These are phyloP conservation scores for Eretmocerus hayati DNA, from an alignment of 2,888 invertebrate species.

Conservation along the genomic window DNA sequence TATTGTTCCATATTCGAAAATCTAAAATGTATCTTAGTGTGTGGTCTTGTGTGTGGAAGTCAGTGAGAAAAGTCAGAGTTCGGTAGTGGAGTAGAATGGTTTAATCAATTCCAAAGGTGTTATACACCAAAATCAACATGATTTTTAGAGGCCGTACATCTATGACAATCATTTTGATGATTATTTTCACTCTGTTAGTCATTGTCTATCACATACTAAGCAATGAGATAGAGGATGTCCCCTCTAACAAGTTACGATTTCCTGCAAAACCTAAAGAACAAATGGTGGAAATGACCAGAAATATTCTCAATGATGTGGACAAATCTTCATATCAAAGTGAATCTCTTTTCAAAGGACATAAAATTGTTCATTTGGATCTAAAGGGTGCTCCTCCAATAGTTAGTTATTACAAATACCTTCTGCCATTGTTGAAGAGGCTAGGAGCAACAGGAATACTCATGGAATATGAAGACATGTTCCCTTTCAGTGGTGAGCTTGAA, in stretches of 20 bases:
- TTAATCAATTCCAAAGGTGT: too few species aligned
- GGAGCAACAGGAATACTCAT: constrained; percentile 74
- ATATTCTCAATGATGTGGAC: constrained; percentile 16
- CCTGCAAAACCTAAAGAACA: not conserved
- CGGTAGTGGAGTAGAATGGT: too few species aligned
- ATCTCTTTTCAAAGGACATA: constrained; percentile 46
- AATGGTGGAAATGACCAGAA: constrained; percentile 9
- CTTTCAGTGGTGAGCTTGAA: constrained; percentile 57
- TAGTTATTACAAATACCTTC: constrained; percentile 54
- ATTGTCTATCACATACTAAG: constrained; percentile 41
- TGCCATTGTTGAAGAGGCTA: constrained; percentile 55
- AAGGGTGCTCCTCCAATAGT: constrained; percentile 77
- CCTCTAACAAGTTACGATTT: constrained; percentile 13
- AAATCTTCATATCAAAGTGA: constrained; percentile 16
- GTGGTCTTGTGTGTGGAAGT: too few species aligned
- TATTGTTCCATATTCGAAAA: too few species aligned
- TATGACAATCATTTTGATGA: constrained; percentile 36
- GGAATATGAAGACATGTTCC: constrained; percentile 87
- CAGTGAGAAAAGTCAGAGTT: too few species aligned
- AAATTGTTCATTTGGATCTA: constrained; percentile 75
- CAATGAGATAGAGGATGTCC: constrained; percentile 26
- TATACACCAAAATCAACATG: constrained; percentile 33
- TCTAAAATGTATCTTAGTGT: too few species aligned
- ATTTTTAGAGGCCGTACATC: constrained; percentile 35
- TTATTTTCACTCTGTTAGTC: constrained; percentile 35